Evolutionary conservation across 2,888 invertebrate species (phyloP).

Genomic region (Agrochola lychnidis): DNA sequence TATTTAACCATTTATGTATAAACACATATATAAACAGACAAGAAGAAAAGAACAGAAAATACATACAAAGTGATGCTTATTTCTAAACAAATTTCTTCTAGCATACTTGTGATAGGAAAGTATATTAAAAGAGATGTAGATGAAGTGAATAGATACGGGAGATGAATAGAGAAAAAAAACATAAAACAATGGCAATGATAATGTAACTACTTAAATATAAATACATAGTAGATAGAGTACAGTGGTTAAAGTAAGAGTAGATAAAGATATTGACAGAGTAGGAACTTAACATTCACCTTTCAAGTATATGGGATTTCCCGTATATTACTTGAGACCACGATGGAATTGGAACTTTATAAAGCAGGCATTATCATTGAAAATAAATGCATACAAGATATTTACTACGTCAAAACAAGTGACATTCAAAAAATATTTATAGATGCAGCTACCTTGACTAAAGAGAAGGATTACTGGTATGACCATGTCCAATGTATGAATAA

Average conservation of each 20-base stretch:
- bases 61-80: neutral
- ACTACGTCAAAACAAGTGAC: slow-evolving; percentile 11
- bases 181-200: neutral
- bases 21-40: neutral
- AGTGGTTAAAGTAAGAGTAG: neutral
- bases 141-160: too few relatives aligned
- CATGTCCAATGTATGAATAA: slow-evolving; percentile 20
- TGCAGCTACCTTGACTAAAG: slow-evolving; percentile 1
- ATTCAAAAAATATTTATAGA: slow-evolving; percentile 22
- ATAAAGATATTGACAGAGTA: neutral
- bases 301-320: neutral
- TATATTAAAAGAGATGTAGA: too few relatives aligned
- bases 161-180: too few relatives aligned
- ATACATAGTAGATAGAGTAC: neutral
- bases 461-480: neutral
- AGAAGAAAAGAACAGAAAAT: neutral
- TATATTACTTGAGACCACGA: neutral
- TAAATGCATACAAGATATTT: slow-evolving; percentile 1
- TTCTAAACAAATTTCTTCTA: neutral
- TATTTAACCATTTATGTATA: neutral
- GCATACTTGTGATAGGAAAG: too few relatives aligned
- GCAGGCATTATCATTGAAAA: neutral
- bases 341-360: neutral
- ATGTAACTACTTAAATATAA: neutral
- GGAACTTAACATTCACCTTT: neutral